These are phyloP conservation scores for Hydrotaea diabolus DNA, from an alignment of 2,888 invertebrate species.

Conservation along the genomic window DNA sequence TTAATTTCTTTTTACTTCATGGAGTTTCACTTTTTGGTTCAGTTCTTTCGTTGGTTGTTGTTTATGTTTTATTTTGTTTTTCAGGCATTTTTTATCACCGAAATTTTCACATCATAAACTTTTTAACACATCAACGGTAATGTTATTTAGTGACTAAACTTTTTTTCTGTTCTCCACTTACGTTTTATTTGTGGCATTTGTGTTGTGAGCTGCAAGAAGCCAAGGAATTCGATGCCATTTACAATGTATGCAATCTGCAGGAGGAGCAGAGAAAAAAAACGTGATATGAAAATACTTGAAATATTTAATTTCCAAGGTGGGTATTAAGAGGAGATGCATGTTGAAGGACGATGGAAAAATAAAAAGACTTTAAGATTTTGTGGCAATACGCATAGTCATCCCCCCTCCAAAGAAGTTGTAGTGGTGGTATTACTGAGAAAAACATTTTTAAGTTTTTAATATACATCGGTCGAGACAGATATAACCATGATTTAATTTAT, in stretches of 20 bases:
- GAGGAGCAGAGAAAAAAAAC: background rate
- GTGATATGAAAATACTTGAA: background rate
- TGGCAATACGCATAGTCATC: too few relatives aligned
- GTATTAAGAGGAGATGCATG: background rate
- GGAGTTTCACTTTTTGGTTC: background rate
- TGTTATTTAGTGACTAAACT: slow-evolving; percentile 67
- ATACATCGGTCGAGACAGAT: too few relatives aligned
- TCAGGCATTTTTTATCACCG: slow-evolving; percentile 61
- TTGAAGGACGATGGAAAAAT: too few relatives aligned
- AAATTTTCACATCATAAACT: slow-evolving; percentile 68
- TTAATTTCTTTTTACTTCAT: slow-evolving; percentile 56
- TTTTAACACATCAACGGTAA: slow-evolving; percentile 67
- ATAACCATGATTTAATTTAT: too few relatives aligned
- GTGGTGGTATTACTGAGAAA: too few relatives aligned
- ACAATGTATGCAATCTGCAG: slow-evolving; percentile 25
- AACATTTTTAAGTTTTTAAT: too few relatives aligned
- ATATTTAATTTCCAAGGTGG: background rate
- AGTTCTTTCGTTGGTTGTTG: background rate
- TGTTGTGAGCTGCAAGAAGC: background rate
- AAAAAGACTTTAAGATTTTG: too few relatives aligned
- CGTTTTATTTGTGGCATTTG: slow-evolving; percentile 28
- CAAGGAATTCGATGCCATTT: background rate
- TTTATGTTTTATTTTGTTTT: background rate
- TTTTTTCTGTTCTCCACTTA: slow-evolving; percentile 23
- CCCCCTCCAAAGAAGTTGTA: too few relatives aligned